Evolutionary conservation across 2,113 vertebrate species (phyloP).

Genomic region (Hemiscyllium ocellatum): DNA sequence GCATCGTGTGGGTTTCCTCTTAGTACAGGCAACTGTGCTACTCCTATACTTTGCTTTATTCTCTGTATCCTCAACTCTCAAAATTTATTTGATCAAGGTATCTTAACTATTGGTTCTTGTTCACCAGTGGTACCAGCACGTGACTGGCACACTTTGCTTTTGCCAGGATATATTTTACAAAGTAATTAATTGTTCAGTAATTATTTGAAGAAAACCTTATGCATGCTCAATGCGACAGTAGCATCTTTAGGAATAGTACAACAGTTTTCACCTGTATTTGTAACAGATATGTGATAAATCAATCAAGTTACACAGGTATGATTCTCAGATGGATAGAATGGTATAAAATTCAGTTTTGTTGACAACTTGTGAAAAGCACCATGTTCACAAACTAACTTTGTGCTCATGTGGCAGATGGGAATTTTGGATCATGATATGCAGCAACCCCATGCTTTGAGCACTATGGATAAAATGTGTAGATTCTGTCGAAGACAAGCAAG

Average conservation of each 20-base stretch:
- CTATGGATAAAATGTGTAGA: not conserved
- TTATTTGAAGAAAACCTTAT: not conserved
- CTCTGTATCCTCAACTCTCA: not conserved
- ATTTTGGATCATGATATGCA: not conserved
- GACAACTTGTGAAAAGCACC: not conserved
- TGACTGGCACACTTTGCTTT: not conserved
- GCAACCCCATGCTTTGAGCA: not conserved
- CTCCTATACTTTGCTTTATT: not conserved
- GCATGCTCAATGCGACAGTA: not conserved
- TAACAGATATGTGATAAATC: too few species aligned
- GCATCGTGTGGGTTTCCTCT: not conserved
- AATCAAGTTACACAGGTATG: too few species aligned
- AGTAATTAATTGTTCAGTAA: not conserved
- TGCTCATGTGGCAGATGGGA: not conserved
- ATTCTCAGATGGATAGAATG: not conserved
- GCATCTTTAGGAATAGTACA: not conserved
- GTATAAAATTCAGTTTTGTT: not conserved
- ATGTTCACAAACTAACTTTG: not conserved
- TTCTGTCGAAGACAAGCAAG: not conserved
- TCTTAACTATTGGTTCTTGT: not conserved
- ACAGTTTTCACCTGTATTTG: too few species aligned
- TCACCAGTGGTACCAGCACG: not conserved
- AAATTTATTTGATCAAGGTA: not conserved
- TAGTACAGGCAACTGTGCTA: not conserved
- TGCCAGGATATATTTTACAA: not conserved